A percentile compares a stretch with the other conserved stretches of the same genome.
These are phyloP conservation scores for Hassar affinis DNA, from an alignment of 2,113 vertebrate species.

Conservation along the genomic window DNA sequence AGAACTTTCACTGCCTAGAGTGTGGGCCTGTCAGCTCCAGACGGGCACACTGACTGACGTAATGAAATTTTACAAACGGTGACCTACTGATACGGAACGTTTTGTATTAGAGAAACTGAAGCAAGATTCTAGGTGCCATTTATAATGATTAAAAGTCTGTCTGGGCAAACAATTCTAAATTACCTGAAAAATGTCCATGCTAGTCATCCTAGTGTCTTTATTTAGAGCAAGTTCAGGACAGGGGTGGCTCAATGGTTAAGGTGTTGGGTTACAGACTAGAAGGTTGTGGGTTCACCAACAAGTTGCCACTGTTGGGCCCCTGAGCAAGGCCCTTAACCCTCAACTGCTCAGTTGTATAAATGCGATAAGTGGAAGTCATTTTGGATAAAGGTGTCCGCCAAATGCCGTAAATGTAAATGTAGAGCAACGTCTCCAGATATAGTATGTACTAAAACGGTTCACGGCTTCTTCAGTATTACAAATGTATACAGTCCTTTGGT, in stretches of 20 bases:
- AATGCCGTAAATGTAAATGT: no score
- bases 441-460: not conserved
- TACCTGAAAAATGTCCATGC: not conserved
- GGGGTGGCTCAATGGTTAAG: no score
- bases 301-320: no score
- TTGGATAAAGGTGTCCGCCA: no score
- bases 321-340: no score
- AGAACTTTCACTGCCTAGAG: slow-evolving; percentile 20
- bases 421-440: not conserved
- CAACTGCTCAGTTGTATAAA: no score
- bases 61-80: slow-evolving; percentile 15
- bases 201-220: not conserved
- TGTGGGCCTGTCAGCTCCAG: slow-evolving; percentile 25
- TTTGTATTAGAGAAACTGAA: not conserved
- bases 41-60: not conserved
- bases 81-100: not conserved
- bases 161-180: not conserved
- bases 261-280: no score
- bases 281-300: no score
- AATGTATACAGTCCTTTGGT: not conserved
- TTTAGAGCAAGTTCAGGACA: not conserved
- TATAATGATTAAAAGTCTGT: not conserved
- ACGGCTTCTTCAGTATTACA: not conserved
- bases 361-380: no score
- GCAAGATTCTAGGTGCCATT: not conserved